Base-by-base conservation (phyloP, 2,888 invertebrate genomes). In the Tubiluchus corallicola region DNA sequence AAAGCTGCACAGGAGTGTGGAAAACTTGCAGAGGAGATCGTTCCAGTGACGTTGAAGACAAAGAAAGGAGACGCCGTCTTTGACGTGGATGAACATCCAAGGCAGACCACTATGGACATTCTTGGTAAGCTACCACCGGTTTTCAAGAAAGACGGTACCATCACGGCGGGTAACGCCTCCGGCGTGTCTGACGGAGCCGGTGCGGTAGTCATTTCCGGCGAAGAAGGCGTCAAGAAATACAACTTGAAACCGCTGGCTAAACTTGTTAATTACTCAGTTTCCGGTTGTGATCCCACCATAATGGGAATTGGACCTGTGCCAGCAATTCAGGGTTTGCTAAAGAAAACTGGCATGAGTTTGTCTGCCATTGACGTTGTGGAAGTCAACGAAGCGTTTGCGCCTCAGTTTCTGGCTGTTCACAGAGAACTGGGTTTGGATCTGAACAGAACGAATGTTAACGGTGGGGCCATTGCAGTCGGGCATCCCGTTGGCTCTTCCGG, bases 121-220 rank as follows among this genome's bases (percentile, higher is more conserved):
- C 70, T 98, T 20, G 74, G 76, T 54, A 94, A 92, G 62, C 69
- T 98, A 44, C 75, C 80, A 0, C 71, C 88, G 0, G 74, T 94
- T 16, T 96, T 96, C 69, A 87, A 92, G 67, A 87, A 92, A 65
- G 78, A 82, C 53, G 96, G 94, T 0, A 72, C 82, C 2, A 90
- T 94, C 13, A 90, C 90, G 3, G 94, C 94, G 47, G 96, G 88
- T 15, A 77, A 79, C 51, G 88, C 94, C 41, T 92, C 92, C 2
- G 96, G 96, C 50, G 79, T 98, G 55, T 82, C 82, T 59, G 98
- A 98, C 68, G 98, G 98, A n/a, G 96, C 96, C 1, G 87, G 81
- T 3, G 81, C 88, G 17, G 69, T 98, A 2, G 71, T 98, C 15
- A 61, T 98, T 42, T 92, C 94, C 29, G 81, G 80, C 54, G 96